phyloP scores from a whole-genome alignment of 2,113 vertebrate genomes.

The Oostethus manadensis region DNA sequence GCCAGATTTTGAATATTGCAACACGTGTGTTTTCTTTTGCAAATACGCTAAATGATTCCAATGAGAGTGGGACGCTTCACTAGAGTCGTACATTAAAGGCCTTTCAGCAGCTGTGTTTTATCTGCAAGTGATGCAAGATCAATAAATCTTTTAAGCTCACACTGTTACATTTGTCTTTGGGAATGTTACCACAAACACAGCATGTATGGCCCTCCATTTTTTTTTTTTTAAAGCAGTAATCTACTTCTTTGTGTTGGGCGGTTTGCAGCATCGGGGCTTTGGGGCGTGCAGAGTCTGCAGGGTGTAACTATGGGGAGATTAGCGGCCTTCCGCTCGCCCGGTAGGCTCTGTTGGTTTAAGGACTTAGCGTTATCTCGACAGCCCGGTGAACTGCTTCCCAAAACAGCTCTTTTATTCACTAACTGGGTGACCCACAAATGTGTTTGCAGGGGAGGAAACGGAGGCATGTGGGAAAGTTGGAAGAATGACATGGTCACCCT shows the following conservation, averaged over 20 bases:
- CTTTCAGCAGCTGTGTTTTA: slow-evolving; percentile 21
- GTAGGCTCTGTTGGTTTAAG: slow-evolving; percentile 51
- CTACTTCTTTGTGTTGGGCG: slow-evolving; percentile 5
- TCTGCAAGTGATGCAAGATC: slow-evolving; percentile 24
- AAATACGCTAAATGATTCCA: slow-evolving; percentile 15
- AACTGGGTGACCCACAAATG: slow-evolving; percentile 34
- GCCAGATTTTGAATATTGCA: slow-evolving; percentile 30
- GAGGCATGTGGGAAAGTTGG: slow-evolving; percentile 14
- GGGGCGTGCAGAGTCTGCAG: slow-evolving; percentile 22
- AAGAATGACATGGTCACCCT: slow-evolving; percentile 10
- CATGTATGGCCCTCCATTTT: not conserved
- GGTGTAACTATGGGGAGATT: slow-evolving; percentile 59
- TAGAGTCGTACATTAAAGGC: slow-evolving; percentile 8
- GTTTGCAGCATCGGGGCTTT: slow-evolving; percentile 26
- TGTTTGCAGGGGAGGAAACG: slow-evolving; percentile 9
- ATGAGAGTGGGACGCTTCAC: slow-evolving; percentile 17
- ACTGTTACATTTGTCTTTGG: slow-evolving; percentile 21
- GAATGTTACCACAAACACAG: slow-evolving; percentile 4
- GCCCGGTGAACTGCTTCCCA: slow-evolving; percentile 31
- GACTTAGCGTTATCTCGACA: slow-evolving; percentile 56
- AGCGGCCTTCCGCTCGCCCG: slow-evolving; percentile 56
- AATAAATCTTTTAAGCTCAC: slow-evolving; percentile 24
- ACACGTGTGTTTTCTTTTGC: slow-evolving; percentile 28
- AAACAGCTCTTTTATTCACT: slow-evolving; percentile 43
- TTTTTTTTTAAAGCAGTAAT: slow-evolving; percentile 17